Percentiles rank a stretch among this genome's conserved stretches.
phyloP scores from a whole-genome alignment of 2,888 invertebrate species.

The Agrotis exclamationis region DNA sequence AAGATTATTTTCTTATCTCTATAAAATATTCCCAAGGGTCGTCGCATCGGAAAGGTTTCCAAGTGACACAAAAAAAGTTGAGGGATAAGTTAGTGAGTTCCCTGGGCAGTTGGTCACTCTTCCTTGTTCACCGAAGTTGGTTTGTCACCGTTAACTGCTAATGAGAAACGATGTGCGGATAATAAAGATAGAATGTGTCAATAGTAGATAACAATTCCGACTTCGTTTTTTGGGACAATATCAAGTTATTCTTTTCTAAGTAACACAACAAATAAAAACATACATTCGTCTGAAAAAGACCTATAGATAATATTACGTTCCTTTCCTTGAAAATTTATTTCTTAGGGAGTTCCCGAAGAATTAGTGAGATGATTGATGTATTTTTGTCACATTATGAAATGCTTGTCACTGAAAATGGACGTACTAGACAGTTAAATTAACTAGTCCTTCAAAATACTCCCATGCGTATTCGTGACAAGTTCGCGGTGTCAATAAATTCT shows the following conservation, averaged over 20 bases:
- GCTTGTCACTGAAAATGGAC: neutral
- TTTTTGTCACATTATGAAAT: neutral
- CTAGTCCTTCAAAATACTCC: slow-evolving; percentile 71
- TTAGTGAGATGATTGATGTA: neutral
- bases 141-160: slow-evolving; percentile 74
- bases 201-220: slow-evolving; percentile 30
- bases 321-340: neutral
- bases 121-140: slow-evolving; percentile 71
- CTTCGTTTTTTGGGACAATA: neutral
- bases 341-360: neutral
- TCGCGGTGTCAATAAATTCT: slow-evolving; percentile 78
- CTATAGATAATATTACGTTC: neutral
- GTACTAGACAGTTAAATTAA: slow-evolving; percentile 54
- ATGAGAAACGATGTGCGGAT: slow-evolving; percentile 84
- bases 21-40: slow-evolving; percentile 57
- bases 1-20: slow-evolving; percentile 46
- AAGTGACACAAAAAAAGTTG: slow-evolving; percentile 70
- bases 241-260: slow-evolving; percentile 6
- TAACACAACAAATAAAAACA: neutral
- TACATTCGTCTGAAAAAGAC: neutral
- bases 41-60: slow-evolving; percentile 50
- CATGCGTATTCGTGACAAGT: slow-evolving; percentile 65
- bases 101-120: slow-evolving; percentile 69
- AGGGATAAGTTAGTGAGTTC: slow-evolving; percentile 73
- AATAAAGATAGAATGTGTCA: slow-evolving; percentile 81